A percentile compares a stretch with the other conserved stretches of the same genome.
Conservation (phyloP, 2,797 vertebrate species). For the Cryptoprocta ferox region DNA sequence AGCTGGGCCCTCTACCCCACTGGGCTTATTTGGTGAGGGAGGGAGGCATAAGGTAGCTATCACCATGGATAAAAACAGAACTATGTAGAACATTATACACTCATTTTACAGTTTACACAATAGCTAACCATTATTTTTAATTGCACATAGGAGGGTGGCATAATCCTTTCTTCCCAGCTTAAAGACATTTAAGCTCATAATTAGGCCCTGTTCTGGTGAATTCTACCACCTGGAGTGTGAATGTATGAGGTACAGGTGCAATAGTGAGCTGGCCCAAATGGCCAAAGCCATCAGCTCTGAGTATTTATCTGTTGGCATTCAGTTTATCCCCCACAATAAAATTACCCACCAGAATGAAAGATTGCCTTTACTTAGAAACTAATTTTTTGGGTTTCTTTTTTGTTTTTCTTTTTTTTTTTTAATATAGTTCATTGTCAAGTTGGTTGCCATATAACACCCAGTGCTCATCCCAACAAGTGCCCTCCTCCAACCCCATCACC, state of each 20-base stretch:
- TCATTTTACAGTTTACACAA: not conserved
- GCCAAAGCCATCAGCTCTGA: not conserved
- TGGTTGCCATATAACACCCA: too few species aligned
- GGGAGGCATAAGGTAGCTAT: not conserved
- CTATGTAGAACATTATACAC: not conserved
- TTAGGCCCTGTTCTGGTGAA: not conserved
- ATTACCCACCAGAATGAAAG: not conserved
- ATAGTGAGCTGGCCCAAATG: not conserved
- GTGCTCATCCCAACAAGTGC: too few species aligned
- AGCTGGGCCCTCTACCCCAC: not conserved
- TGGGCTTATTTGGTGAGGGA: not conserved
- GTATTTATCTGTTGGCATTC: not conserved
- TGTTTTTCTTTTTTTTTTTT: too few species aligned
- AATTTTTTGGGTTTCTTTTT: too few species aligned
- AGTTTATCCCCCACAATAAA: not conserved
- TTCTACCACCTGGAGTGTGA: not conserved
- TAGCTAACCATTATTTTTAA: conserved; percentile 18
- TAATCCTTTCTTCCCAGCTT: conserved; percentile 2
- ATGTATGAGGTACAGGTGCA: not conserved
- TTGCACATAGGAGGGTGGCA: not conserved
- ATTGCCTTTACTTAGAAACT: not conserved
- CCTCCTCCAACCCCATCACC: too few species aligned
- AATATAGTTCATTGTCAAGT: too few species aligned
- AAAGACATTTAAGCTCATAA: not conserved
- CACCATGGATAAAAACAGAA: not conserved